These are phyloP conservation scores for Napeogenes sylphis DNA, from an alignment of 2,888 invertebrate genomes.

Conservation along the genomic window DNA sequence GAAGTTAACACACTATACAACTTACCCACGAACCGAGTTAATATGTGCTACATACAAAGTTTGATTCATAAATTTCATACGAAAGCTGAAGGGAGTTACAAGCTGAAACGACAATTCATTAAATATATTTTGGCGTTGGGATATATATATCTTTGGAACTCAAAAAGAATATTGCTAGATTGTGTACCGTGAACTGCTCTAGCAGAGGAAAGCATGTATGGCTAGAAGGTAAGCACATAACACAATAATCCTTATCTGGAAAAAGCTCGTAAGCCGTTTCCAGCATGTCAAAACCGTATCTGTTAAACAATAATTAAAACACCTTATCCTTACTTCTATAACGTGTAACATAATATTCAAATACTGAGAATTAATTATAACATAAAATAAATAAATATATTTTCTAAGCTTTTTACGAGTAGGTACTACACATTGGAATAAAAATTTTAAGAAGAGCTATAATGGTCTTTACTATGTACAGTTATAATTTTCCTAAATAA, in stretches of 20 bases:
- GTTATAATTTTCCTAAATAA: too few relatives aligned
- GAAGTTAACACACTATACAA: neutral
- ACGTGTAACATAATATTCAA: neutral
- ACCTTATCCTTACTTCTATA: slow-evolving; percentile 1
- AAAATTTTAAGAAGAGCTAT: too few relatives aligned
- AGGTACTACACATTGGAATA: too few relatives aligned
- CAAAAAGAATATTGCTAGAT: slow-evolving; percentile 17
- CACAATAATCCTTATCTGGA: slow-evolving; percentile 80
- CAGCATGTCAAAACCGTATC: slow-evolving; percentile 75
- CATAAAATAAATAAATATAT: too few relatives aligned
- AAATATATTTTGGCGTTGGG: neutral
- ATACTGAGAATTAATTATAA: neutral
- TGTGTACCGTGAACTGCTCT: slow-evolving; percentile 76
- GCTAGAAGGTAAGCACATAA: slow-evolving; percentile 75
- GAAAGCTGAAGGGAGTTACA: slow-evolving; percentile 50
- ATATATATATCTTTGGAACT: neutral
- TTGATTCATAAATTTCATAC: slow-evolving; percentile 54
- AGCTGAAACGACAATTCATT: slow-evolving; percentile 44
- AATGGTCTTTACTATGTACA: too few relatives aligned
- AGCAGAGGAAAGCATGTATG: slow-evolving; percentile 72
- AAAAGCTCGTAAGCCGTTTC: slow-evolving; percentile 80
- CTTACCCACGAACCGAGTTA: slow-evolving; percentile 68
- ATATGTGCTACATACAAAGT: slow-evolving; percentile 62
- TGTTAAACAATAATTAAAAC: slow-evolving; percentile 28
- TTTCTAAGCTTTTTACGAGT: too few relatives aligned